These are phyloP conservation scores for Epizoanthus rinbou DNA, from an alignment of 92 coral and sea anemone genomes.

Conservation along the genomic window DNA sequence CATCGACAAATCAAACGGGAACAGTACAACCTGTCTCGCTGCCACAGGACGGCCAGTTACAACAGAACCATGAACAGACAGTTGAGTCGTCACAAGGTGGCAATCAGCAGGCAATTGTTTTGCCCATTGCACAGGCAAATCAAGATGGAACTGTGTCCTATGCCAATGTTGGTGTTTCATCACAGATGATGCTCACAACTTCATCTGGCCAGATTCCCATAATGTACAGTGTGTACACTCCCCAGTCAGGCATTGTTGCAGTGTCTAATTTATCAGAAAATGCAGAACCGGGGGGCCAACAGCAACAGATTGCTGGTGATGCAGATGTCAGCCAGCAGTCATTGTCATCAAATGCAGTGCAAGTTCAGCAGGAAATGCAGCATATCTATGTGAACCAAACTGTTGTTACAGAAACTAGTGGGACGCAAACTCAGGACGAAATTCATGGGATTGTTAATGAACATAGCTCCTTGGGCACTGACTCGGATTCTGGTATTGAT, in stretches of 20 bases:
- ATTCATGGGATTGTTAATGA: slow-evolving; percentile 75
- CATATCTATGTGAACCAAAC: slow-evolving; percentile 68
- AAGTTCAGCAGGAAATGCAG: slow-evolving; percentile 76
- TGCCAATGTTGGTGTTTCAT: slow-evolving; percentile 74
- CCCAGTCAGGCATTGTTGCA: slow-evolving; percentile 79
- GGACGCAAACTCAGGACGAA: slow-evolving; percentile 83
- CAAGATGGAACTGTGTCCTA: slow-evolving; percentile 86
- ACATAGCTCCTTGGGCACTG: slow-evolving; percentile 56
- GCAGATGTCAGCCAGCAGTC: slow-evolving; percentile 71
- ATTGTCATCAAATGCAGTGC: slow-evolving; percentile 71
- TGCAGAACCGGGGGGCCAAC: slow-evolving; percentile 60
- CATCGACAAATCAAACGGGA: slow-evolving; percentile 32
- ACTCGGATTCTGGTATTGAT: slow-evolving; percentile 60
- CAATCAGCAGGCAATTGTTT: slow-evolving; percentile 80
- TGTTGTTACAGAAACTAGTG: slow-evolving; percentile 84
- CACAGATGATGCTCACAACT: slow-evolving; percentile 85
- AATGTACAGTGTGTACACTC: slow-evolving; percentile 83
- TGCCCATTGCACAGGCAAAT: slow-evolving; percentile 81
- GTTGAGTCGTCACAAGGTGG: slow-evolving; percentile 67
- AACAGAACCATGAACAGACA: slow-evolving; percentile 66
- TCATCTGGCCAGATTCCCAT: slow-evolving; percentile 88
- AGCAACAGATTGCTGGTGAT: slow-evolving; percentile 69
- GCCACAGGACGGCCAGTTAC: slow-evolving; percentile 73
- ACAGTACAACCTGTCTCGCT: slow-evolving; percentile 23
- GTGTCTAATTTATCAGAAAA: slow-evolving; percentile 77